A percentile compares a stretch with the other conserved stretches of the same genome.
phyloP scores from a whole-genome alignment of 2,113 vertebrate species.

The Ammodytes marinus region DNA sequence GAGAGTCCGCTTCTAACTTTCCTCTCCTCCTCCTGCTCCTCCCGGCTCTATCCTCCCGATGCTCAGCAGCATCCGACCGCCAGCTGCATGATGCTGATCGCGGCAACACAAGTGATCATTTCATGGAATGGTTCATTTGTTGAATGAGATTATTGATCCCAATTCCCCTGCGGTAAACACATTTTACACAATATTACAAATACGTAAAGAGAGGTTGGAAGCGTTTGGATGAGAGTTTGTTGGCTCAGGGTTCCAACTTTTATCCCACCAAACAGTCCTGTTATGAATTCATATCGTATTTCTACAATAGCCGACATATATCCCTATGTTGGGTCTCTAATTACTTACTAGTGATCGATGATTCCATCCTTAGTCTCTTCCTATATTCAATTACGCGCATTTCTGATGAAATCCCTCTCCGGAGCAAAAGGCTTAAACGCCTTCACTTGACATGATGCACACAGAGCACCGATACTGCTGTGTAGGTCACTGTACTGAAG shows the following conservation, averaged over 20 bases:
- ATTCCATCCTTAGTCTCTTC: neutral
- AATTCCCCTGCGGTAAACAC: neutral
- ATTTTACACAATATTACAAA: neutral
- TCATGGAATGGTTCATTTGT: neutral
- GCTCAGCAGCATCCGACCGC: slow-evolving; percentile 6
- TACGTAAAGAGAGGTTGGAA: neutral
- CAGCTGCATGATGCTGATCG: neutral
- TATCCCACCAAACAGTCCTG: neutral
- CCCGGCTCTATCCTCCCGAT: neutral
- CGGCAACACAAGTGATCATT: neutral
- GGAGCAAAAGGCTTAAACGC: neutral
- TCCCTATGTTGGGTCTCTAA: neutral
- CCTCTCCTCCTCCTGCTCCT: neutral
- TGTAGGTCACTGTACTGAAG: too few relatives aligned
- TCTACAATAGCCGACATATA: neutral
- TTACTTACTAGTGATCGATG: too few relatives aligned
- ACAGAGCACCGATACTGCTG: neutral
- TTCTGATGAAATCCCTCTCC: neutral
- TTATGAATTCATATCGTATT: neutral
- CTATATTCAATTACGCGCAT: too few relatives aligned
- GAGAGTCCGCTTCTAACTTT: slow-evolving; percentile 74
- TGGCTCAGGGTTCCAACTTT: slow-evolving; percentile 15
- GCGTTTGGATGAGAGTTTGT: slow-evolving; percentile 7
- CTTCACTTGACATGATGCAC: slow-evolving; percentile 4
- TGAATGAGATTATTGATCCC: neutral